Evolutionary conservation across 2,888 invertebrate genomes (phyloP).

Genomic region (Euproctis similis): DNA sequence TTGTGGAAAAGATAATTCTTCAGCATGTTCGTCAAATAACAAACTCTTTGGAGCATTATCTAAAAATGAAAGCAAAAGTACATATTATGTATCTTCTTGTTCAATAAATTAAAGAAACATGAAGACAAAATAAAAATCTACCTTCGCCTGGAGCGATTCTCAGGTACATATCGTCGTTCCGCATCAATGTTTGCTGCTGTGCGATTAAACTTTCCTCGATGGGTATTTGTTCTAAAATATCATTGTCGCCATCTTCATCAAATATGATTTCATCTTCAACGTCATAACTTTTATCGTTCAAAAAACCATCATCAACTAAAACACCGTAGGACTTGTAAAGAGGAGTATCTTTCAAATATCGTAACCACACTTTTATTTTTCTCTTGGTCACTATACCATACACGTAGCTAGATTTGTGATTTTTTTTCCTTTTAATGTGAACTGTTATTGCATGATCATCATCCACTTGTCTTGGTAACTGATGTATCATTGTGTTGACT

Average conservation of each 20-base stretch:
- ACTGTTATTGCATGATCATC: conserved; percentile 18
- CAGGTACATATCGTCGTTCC: conserved; percentile 21
- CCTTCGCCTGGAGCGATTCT: conserved; percentile 15
- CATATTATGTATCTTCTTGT: conserved; percentile 9
- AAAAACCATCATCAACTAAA: conserved; percentile 16
- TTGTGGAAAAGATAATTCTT: conserved; percentile 40
- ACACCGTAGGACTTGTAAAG: conserved; percentile 20
- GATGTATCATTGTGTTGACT: conserved; percentile 25
- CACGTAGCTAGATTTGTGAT: conserved; percentile 19
- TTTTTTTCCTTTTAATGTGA: too few relatives aligned
- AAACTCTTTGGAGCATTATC: background rate
- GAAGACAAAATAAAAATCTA: conserved; percentile 4
- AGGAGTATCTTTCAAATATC: conserved; percentile 20
- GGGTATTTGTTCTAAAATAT: background rate
- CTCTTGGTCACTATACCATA: conserved; percentile 16
- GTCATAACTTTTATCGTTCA: too few relatives aligned
- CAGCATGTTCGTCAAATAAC: conserved; percentile 12
- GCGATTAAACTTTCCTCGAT: conserved; percentile 18
- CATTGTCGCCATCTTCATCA: too few relatives aligned
- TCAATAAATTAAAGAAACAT: conserved; percentile 7
- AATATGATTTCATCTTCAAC: too few relatives aligned
- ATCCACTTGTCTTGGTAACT: conserved; percentile 21
- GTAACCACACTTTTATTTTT: conserved; percentile 21
- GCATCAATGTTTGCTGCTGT: conserved; percentile 23
- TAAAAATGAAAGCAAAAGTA: too few relatives aligned